These are phyloP conservation scores for Oligia latruncula DNA, from an alignment of 2,888 invertebrate species.

Conservation along the genomic window DNA sequence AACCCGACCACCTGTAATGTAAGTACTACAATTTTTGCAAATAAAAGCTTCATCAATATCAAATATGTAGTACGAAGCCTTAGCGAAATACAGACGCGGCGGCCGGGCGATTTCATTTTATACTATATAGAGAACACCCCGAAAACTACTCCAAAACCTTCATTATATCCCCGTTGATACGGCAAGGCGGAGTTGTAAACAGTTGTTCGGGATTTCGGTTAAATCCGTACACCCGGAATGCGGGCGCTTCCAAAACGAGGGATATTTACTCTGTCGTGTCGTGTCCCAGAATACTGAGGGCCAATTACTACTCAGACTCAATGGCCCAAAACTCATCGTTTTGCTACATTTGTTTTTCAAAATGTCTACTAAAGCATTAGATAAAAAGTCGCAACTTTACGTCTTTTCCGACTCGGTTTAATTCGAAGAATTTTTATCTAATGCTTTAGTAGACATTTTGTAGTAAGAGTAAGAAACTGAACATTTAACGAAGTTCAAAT, in stretches of 20 bases:
- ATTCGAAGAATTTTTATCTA: too few species aligned
- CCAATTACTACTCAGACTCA: conserved; percentile 35
- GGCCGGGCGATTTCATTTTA: conserved; percentile 15
- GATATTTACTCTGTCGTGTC: conserved; percentile 41
- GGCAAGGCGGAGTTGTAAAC: conserved; percentile 43
- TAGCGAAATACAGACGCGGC: not conserved
- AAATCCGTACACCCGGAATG: conserved; percentile 34
- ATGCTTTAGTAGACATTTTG: too few species aligned
- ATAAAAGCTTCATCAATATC: not conserved
- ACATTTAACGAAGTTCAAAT: not conserved
- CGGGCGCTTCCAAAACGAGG: conserved; percentile 44
- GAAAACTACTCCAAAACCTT: conserved; percentile 40
- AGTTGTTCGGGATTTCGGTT: conserved; percentile 29
- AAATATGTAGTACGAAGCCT: not conserved
- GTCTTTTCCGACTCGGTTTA: too few species aligned
- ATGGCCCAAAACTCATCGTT: conserved; percentile 27
- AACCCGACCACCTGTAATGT: too few species aligned
- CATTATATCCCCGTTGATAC: conserved; percentile 11
- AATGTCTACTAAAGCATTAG: conserved; percentile 6
- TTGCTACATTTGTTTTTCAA: conserved; percentile 38
- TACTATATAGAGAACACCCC: conserved; percentile 26
- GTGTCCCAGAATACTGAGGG: conserved; percentile 42
- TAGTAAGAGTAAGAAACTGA: not conserved
- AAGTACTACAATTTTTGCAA: too few species aligned
- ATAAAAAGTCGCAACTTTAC: not conserved